Base-by-base conservation (phyloP, 2,888 invertebrate genomes). In the Seira ritae region DNA sequence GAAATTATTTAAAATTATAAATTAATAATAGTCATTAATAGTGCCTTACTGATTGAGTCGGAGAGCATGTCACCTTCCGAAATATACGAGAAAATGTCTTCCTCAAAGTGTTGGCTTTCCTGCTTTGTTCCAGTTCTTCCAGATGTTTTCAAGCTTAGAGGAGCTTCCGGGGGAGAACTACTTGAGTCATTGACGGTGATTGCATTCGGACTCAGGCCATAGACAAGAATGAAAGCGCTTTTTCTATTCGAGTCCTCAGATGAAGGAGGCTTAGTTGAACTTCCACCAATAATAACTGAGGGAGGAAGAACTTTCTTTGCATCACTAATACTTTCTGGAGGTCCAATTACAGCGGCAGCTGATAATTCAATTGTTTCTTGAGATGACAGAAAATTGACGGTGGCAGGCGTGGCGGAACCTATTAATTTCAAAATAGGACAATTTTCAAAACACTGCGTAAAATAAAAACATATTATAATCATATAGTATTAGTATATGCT, bases 291-390 rank as follows among this genome's bases (percentile, higher is more conserved):
- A 10, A 88, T 73, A 17, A 85, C 81, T 1, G 88, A 84, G 23
- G 87, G 87, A 31, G 65, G 60, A 31, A 23, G 19, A 17, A 46
- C 69, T 70, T 77, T 80, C 24, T 72, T 75, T 50, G n/a, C 65
- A 55, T 68, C 73, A 8, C n/a, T 23, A 73, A 73, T 62, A 78
- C 77, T 77, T 55, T 84, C 89, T 0, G 90, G 90, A 17, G 90
- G 89, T 62, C 92, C 91, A 69, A 92, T 90, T 37, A 93, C 90
- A 80, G 91, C 90, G 23, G 92, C 86, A 0, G 92, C 91, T 10
- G 92, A 92, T 68, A 93, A 89, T 90, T 89, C 85, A 17, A 88
- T 67, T 37, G 60, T 89, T 76, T 91, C 89, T 31, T 68, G 66
- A 20, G 31, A 22, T 12, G 67, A 68, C 10, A 71, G 42, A 65